These are phyloP conservation scores for Cyanoderma ruficeps DNA, from an alignment of 2,113 vertebrate genomes.

Conservation along the genomic window DNA sequence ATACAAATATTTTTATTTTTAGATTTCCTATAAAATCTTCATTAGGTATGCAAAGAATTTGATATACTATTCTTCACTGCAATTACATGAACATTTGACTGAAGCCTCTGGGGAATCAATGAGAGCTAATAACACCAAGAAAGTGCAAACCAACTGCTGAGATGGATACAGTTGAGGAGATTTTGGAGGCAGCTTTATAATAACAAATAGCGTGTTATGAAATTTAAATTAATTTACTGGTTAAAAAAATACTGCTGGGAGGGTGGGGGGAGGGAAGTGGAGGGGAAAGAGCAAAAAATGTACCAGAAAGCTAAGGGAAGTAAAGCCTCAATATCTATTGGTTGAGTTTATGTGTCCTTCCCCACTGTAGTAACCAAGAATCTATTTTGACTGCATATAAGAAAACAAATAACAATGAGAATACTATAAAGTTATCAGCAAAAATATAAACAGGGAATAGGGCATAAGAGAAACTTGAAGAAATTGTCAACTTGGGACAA, in stretches of 20 bases:
- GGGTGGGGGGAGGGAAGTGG: too few species aligned
- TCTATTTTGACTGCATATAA: background rate
- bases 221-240: background rate
- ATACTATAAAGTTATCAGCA: background rate
- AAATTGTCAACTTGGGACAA: background rate
- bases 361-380: background rate
- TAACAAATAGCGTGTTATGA: background rate
- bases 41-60: background rate
- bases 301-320: background rate
- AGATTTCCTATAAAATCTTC: constrained; percentile 21
- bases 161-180: background rate
- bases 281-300: background rate
- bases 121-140: background rate
- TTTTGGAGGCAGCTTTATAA: background rate
- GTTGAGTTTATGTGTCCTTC: background rate
- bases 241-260: background rate
- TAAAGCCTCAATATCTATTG: background rate
- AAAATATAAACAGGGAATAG: background rate
- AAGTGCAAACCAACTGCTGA: background rate
- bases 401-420: background rate
- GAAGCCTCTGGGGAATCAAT: background rate
- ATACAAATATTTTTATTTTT: constrained; percentile 39
- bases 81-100: background rate
- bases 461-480: background rate
- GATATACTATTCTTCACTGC: background rate